Conservation (phyloP, 2,113 vertebrate genomes). For the Eupsittula cactorum region DNA sequence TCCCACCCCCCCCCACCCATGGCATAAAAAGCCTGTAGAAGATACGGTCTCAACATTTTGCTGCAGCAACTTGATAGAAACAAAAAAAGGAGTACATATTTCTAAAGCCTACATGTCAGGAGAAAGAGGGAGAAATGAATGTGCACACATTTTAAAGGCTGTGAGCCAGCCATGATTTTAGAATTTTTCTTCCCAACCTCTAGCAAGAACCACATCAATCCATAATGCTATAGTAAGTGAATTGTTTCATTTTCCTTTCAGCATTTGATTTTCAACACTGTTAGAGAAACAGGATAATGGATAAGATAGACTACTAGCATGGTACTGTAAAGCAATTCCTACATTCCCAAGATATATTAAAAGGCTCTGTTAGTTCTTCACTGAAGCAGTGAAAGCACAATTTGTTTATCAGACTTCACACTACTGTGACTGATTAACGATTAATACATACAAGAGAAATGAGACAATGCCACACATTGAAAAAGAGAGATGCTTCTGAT, state of each 20-base stretch:
- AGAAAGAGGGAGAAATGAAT: neutral
- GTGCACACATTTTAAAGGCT: neutral
- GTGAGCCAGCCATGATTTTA: neutral
- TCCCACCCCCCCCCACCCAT: neutral
- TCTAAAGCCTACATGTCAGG: neutral
- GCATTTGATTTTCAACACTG: neutral
- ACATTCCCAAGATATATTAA: neutral
- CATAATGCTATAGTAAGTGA: neutral
- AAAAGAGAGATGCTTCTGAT: neutral
- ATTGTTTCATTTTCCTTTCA: neutral
- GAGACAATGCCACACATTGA: neutral
- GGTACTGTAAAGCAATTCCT: neutral
- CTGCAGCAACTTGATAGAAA: neutral
- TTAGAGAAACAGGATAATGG: neutral
- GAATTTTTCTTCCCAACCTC: neutral
- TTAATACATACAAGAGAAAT: constrained; percentile 37
- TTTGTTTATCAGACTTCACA: constrained; percentile 35
- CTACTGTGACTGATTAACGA: constrained; percentile 35
- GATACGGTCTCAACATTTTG: accelerated
- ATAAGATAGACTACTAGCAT: neutral
- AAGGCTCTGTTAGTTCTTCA: neutral
- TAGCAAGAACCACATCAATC: neutral
- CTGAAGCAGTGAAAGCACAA: constrained; percentile 5
- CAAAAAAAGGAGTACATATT: neutral
- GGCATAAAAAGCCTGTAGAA: neutral